Percentiles rank a stretch among this genome's conserved stretches.
Evolutionary conservation across 2,888 invertebrate species (phyloP).

Genomic region (Balanococcus diminutus): DNA sequence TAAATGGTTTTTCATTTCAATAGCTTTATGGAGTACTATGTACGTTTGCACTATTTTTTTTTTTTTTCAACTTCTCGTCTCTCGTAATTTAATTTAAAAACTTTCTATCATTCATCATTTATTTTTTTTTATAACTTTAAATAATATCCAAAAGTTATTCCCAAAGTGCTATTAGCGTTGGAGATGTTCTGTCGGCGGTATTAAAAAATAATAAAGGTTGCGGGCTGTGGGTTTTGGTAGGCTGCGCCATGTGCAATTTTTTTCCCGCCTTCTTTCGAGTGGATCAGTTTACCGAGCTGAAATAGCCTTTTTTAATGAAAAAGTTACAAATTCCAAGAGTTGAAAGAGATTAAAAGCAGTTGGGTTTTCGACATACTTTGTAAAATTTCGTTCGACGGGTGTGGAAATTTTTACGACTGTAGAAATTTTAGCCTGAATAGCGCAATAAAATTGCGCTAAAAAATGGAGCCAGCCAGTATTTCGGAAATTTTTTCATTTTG

Average conservation of each 20-base stretch:
- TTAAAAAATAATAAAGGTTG: slow-evolving; percentile 33
- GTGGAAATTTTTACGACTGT: not conserved
- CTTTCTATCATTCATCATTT: slow-evolving; percentile 43
- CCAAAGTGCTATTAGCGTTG: slow-evolving; percentile 40
- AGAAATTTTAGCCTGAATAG: not conserved
- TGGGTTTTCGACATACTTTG: not conserved
- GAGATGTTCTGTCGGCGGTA: slow-evolving; percentile 21
- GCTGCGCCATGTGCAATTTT: not conserved
- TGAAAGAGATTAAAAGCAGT: not conserved
- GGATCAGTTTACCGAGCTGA: not conserved
- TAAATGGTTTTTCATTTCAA: slow-evolving; percentile 42
- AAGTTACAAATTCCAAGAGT: not conserved
- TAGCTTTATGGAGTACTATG: not conserved
- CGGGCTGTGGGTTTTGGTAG: not conserved
- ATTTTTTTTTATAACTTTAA: slow-evolving; percentile 38
- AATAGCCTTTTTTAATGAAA: slow-evolving; percentile 9
- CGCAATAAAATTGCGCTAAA: no score
- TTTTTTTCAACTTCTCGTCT: not conserved
- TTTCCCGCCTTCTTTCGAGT: not conserved
- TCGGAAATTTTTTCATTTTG: no score
- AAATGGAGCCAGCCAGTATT: no score
- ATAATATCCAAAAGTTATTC: slow-evolving; percentile 41
- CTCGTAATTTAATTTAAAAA: slow-evolving; percentile 37
- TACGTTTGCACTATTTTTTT: slow-evolving; percentile 15
- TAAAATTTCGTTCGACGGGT: not conserved